Base-by-base conservation (phyloP, 35 echinoderm and acorn worm genomes). In the Ophioderma brevispina region DNA sequence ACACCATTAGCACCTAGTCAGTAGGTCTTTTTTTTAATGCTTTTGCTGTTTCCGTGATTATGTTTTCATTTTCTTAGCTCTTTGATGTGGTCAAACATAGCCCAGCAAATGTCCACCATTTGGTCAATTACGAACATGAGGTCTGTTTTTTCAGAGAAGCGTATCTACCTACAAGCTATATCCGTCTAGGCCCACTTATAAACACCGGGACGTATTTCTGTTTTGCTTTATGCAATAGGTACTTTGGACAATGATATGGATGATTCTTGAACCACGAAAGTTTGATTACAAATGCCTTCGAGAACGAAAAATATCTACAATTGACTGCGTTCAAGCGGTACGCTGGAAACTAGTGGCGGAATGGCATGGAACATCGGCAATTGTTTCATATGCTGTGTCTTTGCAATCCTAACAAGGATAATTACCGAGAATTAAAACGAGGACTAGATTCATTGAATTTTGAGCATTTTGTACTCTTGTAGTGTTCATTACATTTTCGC, bases 401-500 rank as follows among this genome's bases (percentile, higher is more conserved):
- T 95, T 77, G 96, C 96, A 19, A 95, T 98, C 40, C 91, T 92
- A 64, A 94, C 96, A 0, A 75, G 96, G 15, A 98, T 95, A 80
- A 76, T 98, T 38, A 93, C 96, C 0, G 93, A 94, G 80, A 98
- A 98, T 40, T 98, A 98, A 78, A 95, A 98, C 78, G 96, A 98
- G n/a, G 35, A 92, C 96, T 33, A 86, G 96, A 13, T 98, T 98
- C 50, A 98, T 98, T 32, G 94, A 87, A 23, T 92, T 98, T 55
- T 95, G 96, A 55, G 91, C 88, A 3, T 98, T 95, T 38, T 94
- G 92, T 79, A 98, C 93, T 14, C 55, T 98, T 11, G 93, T 98
- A 0, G 93, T 98, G 23, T 92, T 89, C 75, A 46, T 87, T 11
- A 88, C 96, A 21, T 98, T 98, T 39, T 89, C 85, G 3, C 96